Evolutionary conservation across 2,888 invertebrate genomes (phyloP).

Genomic region (Neuroscelio doddi): DNA sequence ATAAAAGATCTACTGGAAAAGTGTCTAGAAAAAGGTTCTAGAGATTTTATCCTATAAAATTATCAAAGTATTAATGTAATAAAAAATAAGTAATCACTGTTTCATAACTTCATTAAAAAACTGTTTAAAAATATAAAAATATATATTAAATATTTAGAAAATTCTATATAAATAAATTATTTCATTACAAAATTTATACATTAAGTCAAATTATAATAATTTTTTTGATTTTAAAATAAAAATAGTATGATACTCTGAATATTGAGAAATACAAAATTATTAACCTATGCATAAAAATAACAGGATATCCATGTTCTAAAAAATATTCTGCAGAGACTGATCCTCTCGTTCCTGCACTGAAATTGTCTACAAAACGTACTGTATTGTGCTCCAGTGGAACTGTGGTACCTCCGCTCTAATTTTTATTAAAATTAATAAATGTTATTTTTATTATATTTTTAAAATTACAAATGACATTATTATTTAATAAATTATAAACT

Average conservation of each 20-base stretch:
- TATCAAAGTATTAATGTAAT: neutral
- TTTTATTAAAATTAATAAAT: constrained; percentile 1
- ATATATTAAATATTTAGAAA: no score
- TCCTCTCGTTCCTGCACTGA: constrained; percentile 97
- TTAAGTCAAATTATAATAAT: no score
- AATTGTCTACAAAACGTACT: constrained; percentile 98
- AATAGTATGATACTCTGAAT: no score
- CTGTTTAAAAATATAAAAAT: no score
- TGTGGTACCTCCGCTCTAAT: constrained; percentile 94
- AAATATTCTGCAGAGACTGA: constrained; percentile 97
- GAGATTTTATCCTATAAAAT: constrained; percentile 81
- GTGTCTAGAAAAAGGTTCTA: constrained; percentile 93
- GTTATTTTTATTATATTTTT: no score
- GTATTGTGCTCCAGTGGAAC: constrained; percentile 97
- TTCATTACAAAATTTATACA: no score
- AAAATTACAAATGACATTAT: no score
- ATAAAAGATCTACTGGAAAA: constrained; percentile 85
- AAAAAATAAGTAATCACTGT: neutral
- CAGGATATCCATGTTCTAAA: constrained; percentile 88
- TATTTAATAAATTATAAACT: no score
- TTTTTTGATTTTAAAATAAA: constrained; percentile 15
- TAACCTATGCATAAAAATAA: constrained; percentile 90
- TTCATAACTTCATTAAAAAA: no score
- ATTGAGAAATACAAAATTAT: no score
- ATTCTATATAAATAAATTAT: no score